Evolutionary conservation across 2,797 vertebrate species (phyloP).

Genomic region (Poeciliopsis turneri): DNA sequence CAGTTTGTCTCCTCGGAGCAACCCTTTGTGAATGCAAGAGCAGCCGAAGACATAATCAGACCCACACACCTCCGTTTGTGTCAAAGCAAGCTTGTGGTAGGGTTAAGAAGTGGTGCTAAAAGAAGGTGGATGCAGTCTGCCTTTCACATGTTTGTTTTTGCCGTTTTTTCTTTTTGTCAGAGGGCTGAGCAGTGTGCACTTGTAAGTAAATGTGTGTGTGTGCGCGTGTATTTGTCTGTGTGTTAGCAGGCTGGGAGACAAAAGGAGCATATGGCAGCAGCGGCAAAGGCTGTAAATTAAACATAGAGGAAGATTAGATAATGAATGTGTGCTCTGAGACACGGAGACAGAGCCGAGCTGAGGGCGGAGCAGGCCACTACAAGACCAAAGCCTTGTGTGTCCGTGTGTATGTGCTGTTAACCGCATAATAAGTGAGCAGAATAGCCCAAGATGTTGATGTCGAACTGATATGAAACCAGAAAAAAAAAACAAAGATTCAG

Average conservation of each 20-base stretch:
- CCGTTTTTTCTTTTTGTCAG: constrained; percentile 39
- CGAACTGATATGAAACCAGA: constrained; percentile 23
- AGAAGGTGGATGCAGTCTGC: constrained; percentile 31
- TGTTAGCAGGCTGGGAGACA: constrained; percentile 74
- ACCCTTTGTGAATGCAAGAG: constrained; percentile 30
- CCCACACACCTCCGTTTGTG: constrained; percentile 50
- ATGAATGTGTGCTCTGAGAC: constrained; percentile 86
- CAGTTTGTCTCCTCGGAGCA: constrained; percentile 50
- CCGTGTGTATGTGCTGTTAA: constrained; percentile 13
- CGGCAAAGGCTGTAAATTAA: constrained; percentile 90
- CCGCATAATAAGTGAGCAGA: constrained; percentile 38
- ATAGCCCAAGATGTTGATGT: constrained; percentile 39
- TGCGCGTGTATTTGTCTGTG: constrained; percentile 29
- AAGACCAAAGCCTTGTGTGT: constrained; percentile 20
- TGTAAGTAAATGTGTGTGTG: constrained; percentile 6
- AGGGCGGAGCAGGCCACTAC: constrained; percentile 67
- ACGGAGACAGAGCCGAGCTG: constrained; percentile 76
- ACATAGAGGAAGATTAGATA: constrained; percentile 92
- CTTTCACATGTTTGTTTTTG: constrained; percentile 64
- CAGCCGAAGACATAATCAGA: constrained; percentile 52
- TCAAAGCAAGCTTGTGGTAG: constrained; percentile 56
- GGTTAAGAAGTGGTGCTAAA: constrained; percentile 49
- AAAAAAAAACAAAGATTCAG: constrained; percentile 19
- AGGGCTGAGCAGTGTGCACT: constrained; percentile 31
- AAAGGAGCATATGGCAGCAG: constrained; percentile 88